Base-by-base conservation (phyloP, 2,113 vertebrate genomes). In the Peromyscus polionotus region DNA sequence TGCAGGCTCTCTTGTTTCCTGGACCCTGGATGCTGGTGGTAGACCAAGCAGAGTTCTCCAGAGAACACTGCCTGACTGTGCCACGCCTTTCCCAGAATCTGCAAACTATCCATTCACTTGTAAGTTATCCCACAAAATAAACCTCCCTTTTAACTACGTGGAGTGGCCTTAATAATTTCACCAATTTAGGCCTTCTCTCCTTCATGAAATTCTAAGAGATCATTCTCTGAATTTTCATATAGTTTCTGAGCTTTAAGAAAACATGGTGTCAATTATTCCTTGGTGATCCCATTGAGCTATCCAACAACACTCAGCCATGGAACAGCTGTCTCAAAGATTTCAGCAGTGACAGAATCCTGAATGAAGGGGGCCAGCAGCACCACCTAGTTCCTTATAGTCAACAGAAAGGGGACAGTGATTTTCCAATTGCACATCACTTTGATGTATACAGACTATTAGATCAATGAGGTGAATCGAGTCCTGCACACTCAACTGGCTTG, bases 361-460 rank as follows among this genome's bases (percentile, higher is more conserved):
- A 13, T 91, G 54, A 97, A 93, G 76, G 76, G 24, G 92, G 97
- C 97, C 1, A 1, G 90, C 89, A 91, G 9, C 63, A 88, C 42
- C 88, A 70, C 89, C 84, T 91, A 90, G 33, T 92, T 72, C 14
- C 45, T 94, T 93, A 42, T 85, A 68, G 33, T 97, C 93, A 98
- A 76, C 90, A 98, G 79, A 26, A 95, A 39, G 7, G 91, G 12
- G 95, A 96, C 70, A 96, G 14, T 7, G 14, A 63, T 88, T 96
- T 96, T 96, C 93, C 95, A 85, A 70, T 36, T 97, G 92, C 96
- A 16, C 89, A 95, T 90, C 97, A 28, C 51, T 76, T 13, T 84
- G 51, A 89, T 88, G 28, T 93, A 2, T 85, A 79, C 36, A 87
- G 20, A 92, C 70, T 48, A 93, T 45, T 14, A 81, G 39, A 97